phyloP scores from a whole-genome alignment of 2,888 invertebrate species.

The Phytoseiulus persimilis region DNA sequence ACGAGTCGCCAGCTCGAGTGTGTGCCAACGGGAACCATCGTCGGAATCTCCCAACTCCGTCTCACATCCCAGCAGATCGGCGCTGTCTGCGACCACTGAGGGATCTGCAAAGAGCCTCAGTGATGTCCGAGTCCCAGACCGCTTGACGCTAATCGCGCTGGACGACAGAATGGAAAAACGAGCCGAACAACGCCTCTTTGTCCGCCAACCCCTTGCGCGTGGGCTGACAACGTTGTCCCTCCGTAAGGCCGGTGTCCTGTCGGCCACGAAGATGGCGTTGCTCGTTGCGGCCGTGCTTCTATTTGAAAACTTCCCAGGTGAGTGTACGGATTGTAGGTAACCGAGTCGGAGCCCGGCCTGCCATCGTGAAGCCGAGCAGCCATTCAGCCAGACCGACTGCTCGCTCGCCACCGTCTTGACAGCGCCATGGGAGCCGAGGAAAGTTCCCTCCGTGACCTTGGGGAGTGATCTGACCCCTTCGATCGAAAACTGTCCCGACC shows the following conservation, averaged over 20 bases:
- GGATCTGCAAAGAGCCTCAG: background rate
- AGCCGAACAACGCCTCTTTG: background rate
- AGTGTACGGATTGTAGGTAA: background rate
- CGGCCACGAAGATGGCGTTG: background rate
- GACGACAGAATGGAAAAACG: background rate
- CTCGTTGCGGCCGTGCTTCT: background rate
- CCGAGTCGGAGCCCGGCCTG: background rate
- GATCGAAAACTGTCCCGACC: background rate
- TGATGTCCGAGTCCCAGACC: background rate
- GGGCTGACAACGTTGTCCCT: background rate
- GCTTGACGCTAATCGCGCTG: background rate
- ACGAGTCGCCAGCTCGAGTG: background rate
- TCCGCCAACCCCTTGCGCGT: background rate
- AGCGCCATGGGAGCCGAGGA: background rate
- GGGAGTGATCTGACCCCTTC: background rate
- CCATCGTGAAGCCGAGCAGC: too few species aligned
- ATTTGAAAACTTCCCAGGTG: background rate
- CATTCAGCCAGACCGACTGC: background rate
- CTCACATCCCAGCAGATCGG: background rate
- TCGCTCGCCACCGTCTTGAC: background rate
- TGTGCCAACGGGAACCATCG: background rate
- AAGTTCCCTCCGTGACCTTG: constrained; percentile 5
- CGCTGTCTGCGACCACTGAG: background rate
- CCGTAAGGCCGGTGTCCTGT: background rate
- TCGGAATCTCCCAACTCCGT: background rate